Conservation (phyloP, 1,140 invertebrate genomes). For the Dendroctonus ponderosae region DNA sequence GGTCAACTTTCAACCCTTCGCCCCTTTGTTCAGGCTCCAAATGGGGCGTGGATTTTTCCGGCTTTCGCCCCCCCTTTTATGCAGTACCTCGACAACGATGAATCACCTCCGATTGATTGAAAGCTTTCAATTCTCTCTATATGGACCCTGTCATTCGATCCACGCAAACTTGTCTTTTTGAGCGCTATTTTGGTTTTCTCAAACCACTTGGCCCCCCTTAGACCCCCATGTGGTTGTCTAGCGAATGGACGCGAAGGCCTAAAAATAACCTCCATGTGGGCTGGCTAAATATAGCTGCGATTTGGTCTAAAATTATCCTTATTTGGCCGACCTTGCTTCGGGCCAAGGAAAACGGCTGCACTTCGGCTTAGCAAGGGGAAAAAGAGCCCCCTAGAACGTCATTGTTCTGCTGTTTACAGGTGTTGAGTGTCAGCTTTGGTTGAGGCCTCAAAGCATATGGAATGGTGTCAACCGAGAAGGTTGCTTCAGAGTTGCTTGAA, state of each 20-base stretch:
- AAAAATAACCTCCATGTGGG: conserved; percentile 39
- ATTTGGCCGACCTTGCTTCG: conserved; percentile 32
- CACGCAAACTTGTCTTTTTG: background rate
- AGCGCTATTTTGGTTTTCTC: conserved; percentile 8
- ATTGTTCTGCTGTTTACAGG: background rate
- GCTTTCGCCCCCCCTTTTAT: no score
- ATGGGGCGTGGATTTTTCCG: no score
- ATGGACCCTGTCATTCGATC: background rate
- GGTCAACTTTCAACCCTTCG: no score
- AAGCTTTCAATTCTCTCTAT: no score
- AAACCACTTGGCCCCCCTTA: conserved; percentile 7
- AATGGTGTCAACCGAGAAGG: background rate
- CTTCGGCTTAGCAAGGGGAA: background rate
- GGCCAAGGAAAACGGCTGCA: conserved; percentile 3
- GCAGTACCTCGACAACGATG: no score
- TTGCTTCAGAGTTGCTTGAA: no score
- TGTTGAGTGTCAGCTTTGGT: background rate
- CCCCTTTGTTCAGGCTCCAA: no score
- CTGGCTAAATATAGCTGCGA: conserved; percentile 30
- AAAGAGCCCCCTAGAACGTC: background rate
- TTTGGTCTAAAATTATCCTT: conserved; percentile 33
- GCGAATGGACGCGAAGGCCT: conserved; percentile 2
- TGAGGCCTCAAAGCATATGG: background rate
- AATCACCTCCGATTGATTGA: no score
- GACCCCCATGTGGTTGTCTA: background rate